Evolutionary conservation across 2,888 invertebrate species (phyloP), one percentile per base, ranked within the genome.

Genomic region (Stenodema calcarata): DNA sequence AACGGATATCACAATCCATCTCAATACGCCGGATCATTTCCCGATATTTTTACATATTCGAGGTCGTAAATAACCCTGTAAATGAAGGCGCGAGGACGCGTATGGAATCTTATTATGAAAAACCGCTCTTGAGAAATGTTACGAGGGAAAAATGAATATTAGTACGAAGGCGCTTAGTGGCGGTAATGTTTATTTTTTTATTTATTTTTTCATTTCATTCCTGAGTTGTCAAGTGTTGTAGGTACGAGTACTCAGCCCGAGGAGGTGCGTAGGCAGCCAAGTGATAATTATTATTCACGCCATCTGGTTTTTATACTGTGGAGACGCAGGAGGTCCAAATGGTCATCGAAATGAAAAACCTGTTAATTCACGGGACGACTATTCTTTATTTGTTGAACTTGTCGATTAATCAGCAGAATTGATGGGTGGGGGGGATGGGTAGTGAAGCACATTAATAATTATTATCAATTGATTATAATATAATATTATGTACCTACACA

Each of bases 1-100:
- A 47, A 62, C 23, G 23, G 23, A 62, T 62, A 78, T 44, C 78
- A 47, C 78, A 47, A 78, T 78, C 78, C 42, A 78, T 78, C 78
- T 78, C 78, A 78, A 42, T 78, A 44, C 44, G 78, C 78, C 42
- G 78, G 78, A 78, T 42, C 78, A 47, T 78, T 78, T 62, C 62
- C 50, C 23, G 44, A 78, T 44, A 76, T 35, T 76, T 78, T 78
- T 44, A 78, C 78, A 78, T 78, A 78, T 44, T 27, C 18, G 44
- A 42, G 23, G 78, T 47, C 41, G 78, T 78, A 78, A 78, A 78
- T 78, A 62, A 62, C 23, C 62, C 23, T n/a, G 11, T 18, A 62
- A 62, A 62, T 23, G 62, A 62, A 18, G 23, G 14, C 6, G 62
- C n/a, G n/a, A 23, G 62, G 62, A 62, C 62, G 27, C 62, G 62